phyloP scores from a whole-genome alignment of 2,113 vertebrate genomes.

The Cyanoramphus novaezelandiae region DNA sequence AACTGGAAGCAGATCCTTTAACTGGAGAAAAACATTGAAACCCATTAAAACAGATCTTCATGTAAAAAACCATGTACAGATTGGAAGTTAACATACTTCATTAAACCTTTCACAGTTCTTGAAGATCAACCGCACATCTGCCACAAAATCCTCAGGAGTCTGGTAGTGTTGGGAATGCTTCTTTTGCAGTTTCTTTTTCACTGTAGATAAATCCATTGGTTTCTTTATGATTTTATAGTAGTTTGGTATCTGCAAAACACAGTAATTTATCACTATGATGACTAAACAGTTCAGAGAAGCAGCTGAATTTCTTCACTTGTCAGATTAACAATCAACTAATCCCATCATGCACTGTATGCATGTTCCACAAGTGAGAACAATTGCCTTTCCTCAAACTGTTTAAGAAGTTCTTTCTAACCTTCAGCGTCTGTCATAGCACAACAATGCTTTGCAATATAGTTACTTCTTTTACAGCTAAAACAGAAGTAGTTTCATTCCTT shows the following conservation, averaged over 20 bases:
- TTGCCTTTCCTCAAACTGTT: background rate
- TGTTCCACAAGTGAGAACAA: background rate
- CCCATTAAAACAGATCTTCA: background rate
- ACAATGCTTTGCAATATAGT: background rate
- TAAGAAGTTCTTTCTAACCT: background rate
- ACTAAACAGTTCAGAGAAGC: background rate
- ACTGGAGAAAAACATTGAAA: background rate
- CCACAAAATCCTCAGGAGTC: conserved; percentile 89
- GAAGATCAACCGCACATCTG: conserved; percentile 94
- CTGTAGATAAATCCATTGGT: conserved; percentile 95
- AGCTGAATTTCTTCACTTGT: background rate
- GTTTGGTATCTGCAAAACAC: conserved; percentile 89
- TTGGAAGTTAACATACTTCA: conserved; percentile 91
- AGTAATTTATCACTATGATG: background rate
- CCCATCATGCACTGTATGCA: background rate
- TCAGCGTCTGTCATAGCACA: background rate
- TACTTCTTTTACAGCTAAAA: background rate
- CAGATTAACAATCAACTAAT: background rate
- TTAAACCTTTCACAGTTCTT: conserved; percentile 99
- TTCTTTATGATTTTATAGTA: conserved; percentile 99
- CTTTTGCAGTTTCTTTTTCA: conserved; percentile 93
- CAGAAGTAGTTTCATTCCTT: background rate
- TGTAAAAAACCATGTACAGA: background rate
- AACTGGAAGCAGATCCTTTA: background rate
- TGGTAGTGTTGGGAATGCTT: conserved; percentile 93